Percentiles rank a stretch among this genome's conserved stretches.
These are phyloP conservation scores for Macrosoma leucophasiata DNA, from an alignment of 2,888 invertebrate genomes.

Conservation along the genomic window DNA sequence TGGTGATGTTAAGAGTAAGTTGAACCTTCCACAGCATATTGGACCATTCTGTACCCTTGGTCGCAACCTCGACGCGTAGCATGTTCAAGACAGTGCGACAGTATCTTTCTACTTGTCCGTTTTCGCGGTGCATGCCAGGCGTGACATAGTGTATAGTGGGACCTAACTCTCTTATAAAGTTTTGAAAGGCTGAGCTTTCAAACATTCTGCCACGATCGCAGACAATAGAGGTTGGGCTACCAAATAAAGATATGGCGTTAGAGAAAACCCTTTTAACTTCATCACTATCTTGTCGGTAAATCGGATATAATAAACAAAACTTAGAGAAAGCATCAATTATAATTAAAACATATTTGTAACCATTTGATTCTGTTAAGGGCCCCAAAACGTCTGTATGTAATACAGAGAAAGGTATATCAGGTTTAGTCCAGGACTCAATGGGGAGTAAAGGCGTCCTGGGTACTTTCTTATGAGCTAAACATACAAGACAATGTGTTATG, in stretches of 20 bases:
- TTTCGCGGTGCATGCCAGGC: conserved; percentile 18
- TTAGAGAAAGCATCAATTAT: conserved; percentile 26
- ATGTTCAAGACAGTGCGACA: conserved; percentile 16
- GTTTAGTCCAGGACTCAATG: conserved; percentile 21
- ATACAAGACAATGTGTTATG: conserved; percentile 3
- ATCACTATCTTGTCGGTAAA: conserved; percentile 24
- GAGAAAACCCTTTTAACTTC: too few species aligned
- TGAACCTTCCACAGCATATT: conserved; percentile 10
- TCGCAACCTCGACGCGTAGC: conserved; percentile 10
- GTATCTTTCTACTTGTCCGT: conserved; percentile 20
- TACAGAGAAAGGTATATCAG: conserved; percentile 19
- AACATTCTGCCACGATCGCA: conserved; percentile 17
- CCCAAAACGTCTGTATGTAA: conserved; percentile 15
- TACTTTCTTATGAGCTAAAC: too few species aligned
- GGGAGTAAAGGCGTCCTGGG: too few species aligned
- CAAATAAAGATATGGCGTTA: conserved; percentile 14
- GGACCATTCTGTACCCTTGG: conserved; percentile 9
- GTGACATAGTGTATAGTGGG: conserved; percentile 16
- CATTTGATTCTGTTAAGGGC: conserved; percentile 1
- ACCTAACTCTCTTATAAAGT: conserved; percentile 13
- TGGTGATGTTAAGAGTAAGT: conserved; percentile 13
- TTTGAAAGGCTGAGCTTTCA: conserved; percentile 9
- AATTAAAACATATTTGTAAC: too few species aligned
- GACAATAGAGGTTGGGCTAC: conserved; percentile 10
- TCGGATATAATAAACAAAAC: conserved; percentile 20